Evolutionary conservation across 2,888 invertebrate genomes (phyloP), one percentile per base, ranked within the genome.

Genomic region (Eupithecia tripunctaria): DNA sequence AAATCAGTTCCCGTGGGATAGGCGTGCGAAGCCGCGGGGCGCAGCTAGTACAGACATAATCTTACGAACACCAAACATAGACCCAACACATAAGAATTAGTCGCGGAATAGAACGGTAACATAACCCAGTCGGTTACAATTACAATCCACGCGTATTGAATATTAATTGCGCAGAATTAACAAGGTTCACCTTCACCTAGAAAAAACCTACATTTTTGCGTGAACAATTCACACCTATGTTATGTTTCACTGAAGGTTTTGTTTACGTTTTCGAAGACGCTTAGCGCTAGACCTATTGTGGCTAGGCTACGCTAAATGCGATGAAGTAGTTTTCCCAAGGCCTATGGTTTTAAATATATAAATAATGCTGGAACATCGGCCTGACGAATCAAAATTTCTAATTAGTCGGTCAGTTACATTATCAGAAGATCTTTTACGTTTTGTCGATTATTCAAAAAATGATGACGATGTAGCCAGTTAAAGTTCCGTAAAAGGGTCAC

Each of bases 111-210:
- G 60, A 60, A 59, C 59, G 59, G 59, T 59, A 59, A 59, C 59
- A 27, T 27, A 59, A 59, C 25, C 59, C 59, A 14, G 29, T 60
- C 56, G 56, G 56, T 56, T 60, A 29, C 60, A 36, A 36, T 68
- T 18, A 64, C 72, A 64, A 63, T 68, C 51, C 63, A 68, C 71
- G 43, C 67, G 68, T 29, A 65, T 62, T 36, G 68, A 69, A 70
- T 70, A 65, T 27, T 73, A 70, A 71, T 70, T 66, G 68, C 60
- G 59, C 36, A 51, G 62, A 62, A 63, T 59, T 72, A 56, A 68
- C 66, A n/a, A 69, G 15, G 67, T 60, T 72, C 47, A 51, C 74
- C 70, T 70, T 74, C 72, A 69, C 70, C 74, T 70, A 72, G 51
- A 72, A 75, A 27, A n/a, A 56, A 47, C 10, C 66, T 72, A 69